Evolutionary conservation across 1,140 invertebrate genomes (phyloP).

Genomic region (Himalopsyche phryganea): DNA sequence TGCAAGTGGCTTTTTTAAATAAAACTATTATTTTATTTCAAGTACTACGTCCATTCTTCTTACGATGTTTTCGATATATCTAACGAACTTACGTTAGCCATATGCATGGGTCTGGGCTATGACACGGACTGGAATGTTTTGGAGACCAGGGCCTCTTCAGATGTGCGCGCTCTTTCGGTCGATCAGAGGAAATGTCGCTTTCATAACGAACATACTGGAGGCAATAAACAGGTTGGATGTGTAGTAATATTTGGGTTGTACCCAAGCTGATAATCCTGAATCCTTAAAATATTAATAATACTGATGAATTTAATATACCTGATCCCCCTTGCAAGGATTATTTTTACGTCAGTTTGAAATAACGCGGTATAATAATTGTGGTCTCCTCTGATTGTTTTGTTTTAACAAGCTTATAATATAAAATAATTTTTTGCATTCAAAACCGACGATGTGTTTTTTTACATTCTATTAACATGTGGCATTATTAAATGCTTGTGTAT

Average conservation of each 20-base stretch:
- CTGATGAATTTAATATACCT: too few species aligned
- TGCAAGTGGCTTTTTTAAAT: too few species aligned
- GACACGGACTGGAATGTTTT: constrained; percentile 50
- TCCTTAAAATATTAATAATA: too few species aligned
- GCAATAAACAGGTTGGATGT: constrained; percentile 1
- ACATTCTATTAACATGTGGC: too few species aligned
- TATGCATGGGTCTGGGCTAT: constrained; percentile 43
- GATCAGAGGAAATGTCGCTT: constrained; percentile 50
- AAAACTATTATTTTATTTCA: too few species aligned
- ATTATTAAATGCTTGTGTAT: too few species aligned
- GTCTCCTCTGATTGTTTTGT: neutral
- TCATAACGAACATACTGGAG: constrained; percentile 46
- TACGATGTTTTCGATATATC: constrained; percentile 52
- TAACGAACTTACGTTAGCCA: constrained; percentile 32
- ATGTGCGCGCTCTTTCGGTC: constrained; percentile 43
- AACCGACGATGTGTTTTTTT: constrained; percentile 10
- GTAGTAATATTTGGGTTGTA: too few species aligned
- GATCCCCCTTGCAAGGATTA: too few species aligned
- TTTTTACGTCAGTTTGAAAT: too few species aligned
- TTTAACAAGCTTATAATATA: neutral
- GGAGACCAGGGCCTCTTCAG: constrained; percentile 48
- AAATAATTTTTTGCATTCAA: neutral
- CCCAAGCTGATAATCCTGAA: too few species aligned
- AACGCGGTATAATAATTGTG: too few species aligned
- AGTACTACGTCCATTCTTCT: constrained; percentile 58